A percentile compares a stretch with the other conserved stretches of the same genome.
These are phyloP conservation scores for Montipora efflorescens DNA, from an alignment of 64 coral and sea anemone genomes.

Conservation along the genomic window DNA sequence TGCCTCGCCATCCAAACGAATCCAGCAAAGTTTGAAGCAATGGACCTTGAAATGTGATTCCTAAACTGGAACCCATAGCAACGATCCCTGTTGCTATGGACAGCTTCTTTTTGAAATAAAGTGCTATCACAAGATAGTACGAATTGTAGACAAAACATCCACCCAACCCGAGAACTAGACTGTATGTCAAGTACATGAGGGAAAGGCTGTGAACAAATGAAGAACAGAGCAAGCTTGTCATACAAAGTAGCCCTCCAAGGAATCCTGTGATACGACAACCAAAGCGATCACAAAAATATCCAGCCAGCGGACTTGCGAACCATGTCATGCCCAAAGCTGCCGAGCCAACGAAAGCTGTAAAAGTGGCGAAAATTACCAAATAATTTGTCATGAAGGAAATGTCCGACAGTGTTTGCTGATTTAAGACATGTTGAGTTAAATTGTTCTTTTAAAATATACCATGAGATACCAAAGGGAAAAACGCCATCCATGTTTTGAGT, in stretches of 20 bases:
- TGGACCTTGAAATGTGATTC: neutral
- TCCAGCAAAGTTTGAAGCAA: neutral
- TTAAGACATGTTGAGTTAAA: too few species aligned
- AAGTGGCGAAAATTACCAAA: too few species aligned
- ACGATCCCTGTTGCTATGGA: neutral
- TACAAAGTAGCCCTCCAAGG: conserved; percentile 4
- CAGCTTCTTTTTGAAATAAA: conserved; percentile 38
- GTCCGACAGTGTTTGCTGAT: too few species aligned
- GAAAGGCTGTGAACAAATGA: conserved; percentile 4
- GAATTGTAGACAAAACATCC: conserved; percentile 24
- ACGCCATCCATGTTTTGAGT: too few species aligned
- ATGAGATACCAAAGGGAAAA: too few species aligned
- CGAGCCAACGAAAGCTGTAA: too few species aligned
- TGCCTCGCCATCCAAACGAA: neutral
- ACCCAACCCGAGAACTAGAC: conserved; percentile 9
- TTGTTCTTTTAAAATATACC: too few species aligned
- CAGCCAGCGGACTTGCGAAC: too few species aligned
- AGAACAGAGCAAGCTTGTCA: conserved; percentile 11
- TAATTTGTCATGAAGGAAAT: too few species aligned
- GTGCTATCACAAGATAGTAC: conserved; percentile 14
- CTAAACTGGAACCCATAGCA: too few species aligned
- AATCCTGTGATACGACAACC: neutral
- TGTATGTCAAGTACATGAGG: conserved; percentile 60
- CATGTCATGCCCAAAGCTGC: too few species aligned
- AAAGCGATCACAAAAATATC: too few species aligned